Percentiles rank a stretch among this genome's conserved stretches.
Evolutionary conservation across 2,888 invertebrate species (phyloP).

Genomic region (Melitaea athalia): DNA sequence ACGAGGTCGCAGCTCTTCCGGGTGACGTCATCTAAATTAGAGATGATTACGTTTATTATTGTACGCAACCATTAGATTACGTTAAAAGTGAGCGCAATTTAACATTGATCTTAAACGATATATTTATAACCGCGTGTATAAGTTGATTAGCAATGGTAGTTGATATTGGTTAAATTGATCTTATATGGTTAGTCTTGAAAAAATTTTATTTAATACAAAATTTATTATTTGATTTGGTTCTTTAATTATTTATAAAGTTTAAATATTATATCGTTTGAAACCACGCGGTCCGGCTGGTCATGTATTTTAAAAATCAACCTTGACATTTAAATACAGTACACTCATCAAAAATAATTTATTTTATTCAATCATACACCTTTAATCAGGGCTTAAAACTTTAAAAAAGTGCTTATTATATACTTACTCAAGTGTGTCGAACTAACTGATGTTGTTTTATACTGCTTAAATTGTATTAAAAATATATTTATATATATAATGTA

Average conservation of each 20-base stretch:
- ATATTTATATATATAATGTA: no score
- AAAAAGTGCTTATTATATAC: no score
- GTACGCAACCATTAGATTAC: constrained; percentile 10
- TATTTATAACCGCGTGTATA: constrained; percentile 4
- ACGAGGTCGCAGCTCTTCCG: constrained; percentile 38
- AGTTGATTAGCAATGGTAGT: constrained; percentile 5
- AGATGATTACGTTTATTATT: constrained; percentile 28
- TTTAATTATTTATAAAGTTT: not conserved
- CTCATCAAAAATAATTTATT: constrained; percentile 1
- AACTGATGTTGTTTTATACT: no score
- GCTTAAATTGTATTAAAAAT: no score
- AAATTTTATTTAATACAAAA: not conserved
- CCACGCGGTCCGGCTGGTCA: no score
- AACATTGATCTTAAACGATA: constrained; percentile 20
- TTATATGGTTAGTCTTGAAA: not conserved
- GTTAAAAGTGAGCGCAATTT: constrained; percentile 12
- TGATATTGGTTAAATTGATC: not conserved
- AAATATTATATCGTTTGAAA: not conserved
- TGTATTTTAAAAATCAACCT: not conserved
- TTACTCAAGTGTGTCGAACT: no score
- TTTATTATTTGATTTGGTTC: not conserved
- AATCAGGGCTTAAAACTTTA: no score
- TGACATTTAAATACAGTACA: constrained; percentile 4
- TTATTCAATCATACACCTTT: not conserved
- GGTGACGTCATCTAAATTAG: constrained; percentile 33